phyloP scores from a whole-genome alignment of 2,797 vertebrate genomes.

The Danio choprae region DNA sequence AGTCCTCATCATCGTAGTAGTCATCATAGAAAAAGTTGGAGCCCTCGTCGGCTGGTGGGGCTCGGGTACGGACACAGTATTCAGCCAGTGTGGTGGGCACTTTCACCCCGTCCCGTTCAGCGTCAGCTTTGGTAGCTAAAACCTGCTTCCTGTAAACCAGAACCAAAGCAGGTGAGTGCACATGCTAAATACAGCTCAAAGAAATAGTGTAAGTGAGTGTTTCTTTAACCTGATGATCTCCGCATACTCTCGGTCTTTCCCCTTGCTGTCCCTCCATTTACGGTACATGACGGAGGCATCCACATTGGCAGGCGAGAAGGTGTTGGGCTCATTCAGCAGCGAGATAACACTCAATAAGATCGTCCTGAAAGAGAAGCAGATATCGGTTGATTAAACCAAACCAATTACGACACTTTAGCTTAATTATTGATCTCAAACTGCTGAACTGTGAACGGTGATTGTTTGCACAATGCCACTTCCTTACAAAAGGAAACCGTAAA shows the following conservation, averaged over 20 bases:
- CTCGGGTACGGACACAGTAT: slow-evolving; percentile 91
- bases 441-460: neutral
- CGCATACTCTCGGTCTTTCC: slow-evolving; percentile 90
- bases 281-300: slow-evolving; percentile 97
- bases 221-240: slow-evolving; percentile 91
- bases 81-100: slow-evolving; percentile 92
- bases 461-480: too few relatives aligned
- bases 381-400: neutral
- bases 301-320: slow-evolving; percentile 93
- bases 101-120: slow-evolving; percentile 90
- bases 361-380: slow-evolving; percentile 77
- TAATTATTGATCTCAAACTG: neutral
- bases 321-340: slow-evolving; percentile 93
- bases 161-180: neutral
- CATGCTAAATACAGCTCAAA: neutral
- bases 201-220: neutral
- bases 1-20: slow-evolving; percentile 90
- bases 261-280: slow-evolving; percentile 95
- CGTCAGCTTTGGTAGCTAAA: slow-evolving; percentile 88
- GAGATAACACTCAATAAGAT: slow-evolving; percentile 96
- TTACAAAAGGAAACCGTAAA: too few relatives aligned
- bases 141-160: slow-evolving; percentile 87
- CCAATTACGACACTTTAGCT: neutral
- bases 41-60: slow-evolving; percentile 88
- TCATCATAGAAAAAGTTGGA: slow-evolving; percentile 93